Conservation (phyloP, 1,140 invertebrate species). For the Sinonovacula constricta region DNA sequence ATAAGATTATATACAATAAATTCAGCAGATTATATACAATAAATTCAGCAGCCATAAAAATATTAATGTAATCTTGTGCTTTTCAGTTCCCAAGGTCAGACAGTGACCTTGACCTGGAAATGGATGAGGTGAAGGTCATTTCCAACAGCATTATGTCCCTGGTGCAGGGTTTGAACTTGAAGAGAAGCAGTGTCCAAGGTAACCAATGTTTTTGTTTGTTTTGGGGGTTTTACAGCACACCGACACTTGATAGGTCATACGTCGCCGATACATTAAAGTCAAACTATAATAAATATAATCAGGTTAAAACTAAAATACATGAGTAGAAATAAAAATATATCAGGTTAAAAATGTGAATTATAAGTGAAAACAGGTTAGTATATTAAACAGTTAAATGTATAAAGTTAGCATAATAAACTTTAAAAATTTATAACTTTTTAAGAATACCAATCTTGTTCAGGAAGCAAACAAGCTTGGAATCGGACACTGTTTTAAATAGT, state of each 20-base stretch:
- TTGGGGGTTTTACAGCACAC: background rate
- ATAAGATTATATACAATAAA: background rate
- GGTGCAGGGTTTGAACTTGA: background rate
- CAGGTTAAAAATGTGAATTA: no score
- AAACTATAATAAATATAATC: no score
- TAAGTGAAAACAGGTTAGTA: no score
- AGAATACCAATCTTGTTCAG: no score
- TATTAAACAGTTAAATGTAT: no score
- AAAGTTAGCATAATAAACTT: no score
- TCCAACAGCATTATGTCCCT: background rate
- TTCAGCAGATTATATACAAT: background rate
- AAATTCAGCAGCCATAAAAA: background rate
- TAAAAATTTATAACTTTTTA: no score
- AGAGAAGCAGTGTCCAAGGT: background rate
- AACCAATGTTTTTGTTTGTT: background rate
- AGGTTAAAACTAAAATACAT: no score
- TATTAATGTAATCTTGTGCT: background rate
- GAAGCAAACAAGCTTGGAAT: no score
- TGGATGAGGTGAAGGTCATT: background rate
- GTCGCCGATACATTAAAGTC: background rate
- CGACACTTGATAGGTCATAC: background rate
- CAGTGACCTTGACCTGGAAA: background rate
- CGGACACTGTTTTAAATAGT: no score
- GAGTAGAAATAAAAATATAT: no score
- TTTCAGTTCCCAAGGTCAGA: background rate